A percentile compares a stretch with the other conserved stretches of the same genome.
Evolutionary conservation across 2,888 invertebrate genomes (phyloP).

Genomic region (Amiota communis): DNA sequence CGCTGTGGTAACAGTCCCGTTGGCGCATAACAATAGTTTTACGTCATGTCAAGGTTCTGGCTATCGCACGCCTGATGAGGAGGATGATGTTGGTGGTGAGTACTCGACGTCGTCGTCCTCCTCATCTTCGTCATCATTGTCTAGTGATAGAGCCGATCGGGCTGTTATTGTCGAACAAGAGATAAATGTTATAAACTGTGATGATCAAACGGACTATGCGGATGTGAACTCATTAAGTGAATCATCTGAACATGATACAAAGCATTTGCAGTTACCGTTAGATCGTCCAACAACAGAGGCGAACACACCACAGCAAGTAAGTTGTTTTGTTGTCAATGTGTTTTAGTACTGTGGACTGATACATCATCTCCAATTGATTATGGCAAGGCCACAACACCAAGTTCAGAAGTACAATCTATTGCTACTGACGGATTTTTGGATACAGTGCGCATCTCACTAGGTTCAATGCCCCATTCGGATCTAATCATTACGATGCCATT

Average conservation of each 20-base stretch:
- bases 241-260: conserved; percentile 15
- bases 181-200: conserved; percentile 54
- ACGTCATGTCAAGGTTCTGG: conserved; percentile 79
- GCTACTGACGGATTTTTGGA: conserved; percentile 90
- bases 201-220: conserved; percentile 51
- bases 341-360: conserved; percentile 34
- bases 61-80: conserved; percentile 86
- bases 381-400: conserved; percentile 81
- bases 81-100: conserved; percentile 65
- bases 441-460: conserved; percentile 86
- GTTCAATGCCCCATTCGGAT: conserved; percentile 84
- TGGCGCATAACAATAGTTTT: conserved; percentile 76
- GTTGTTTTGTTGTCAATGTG: conserved; percentile 6
- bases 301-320: conserved; percentile 13
- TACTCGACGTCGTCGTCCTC: background rate
- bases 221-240: conserved; percentile 63
- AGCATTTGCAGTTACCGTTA: background rate
- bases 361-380: conserved; percentile 36
- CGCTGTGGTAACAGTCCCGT: conserved; percentile 70
- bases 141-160: conserved; percentile 52
- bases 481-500: conserved; percentile 76
- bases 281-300: background rate
- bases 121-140: conserved; percentile 33
- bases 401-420: conserved; percentile 83
- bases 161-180: conserved; percentile 58